Conservation (phyloP, 2,797 vertebrate genomes). For the Sibirionetta formosa region DNA sequence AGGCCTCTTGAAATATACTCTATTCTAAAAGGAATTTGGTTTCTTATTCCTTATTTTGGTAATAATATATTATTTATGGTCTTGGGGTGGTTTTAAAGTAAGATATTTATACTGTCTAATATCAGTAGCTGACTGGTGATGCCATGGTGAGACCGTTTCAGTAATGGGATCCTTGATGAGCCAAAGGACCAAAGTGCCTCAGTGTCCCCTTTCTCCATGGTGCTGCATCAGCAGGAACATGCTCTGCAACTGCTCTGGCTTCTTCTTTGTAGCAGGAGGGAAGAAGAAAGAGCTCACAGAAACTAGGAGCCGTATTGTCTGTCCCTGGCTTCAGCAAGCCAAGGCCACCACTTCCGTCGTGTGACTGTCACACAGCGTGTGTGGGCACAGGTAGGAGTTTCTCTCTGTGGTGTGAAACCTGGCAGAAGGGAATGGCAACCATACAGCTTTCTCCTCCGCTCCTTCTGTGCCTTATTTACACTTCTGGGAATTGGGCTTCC, state of each 20-base stretch:
- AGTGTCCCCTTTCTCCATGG: background rate
- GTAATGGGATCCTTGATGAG: background rate
- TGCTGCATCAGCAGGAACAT: background rate
- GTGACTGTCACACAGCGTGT: background rate
- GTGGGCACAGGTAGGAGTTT: background rate
- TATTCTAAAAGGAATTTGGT: background rate
- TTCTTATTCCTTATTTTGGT: background rate
- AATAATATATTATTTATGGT: background rate
- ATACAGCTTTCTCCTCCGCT: background rate
- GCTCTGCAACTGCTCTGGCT: background rate
- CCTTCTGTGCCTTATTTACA: background rate
- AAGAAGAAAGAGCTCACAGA: background rate
- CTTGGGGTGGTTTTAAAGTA: background rate
- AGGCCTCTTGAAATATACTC: background rate
- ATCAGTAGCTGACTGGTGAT: background rate
- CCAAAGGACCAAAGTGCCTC: background rate
- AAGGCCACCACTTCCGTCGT: background rate
- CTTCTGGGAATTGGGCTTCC: background rate
- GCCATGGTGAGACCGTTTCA: background rate
- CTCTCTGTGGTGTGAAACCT: background rate
- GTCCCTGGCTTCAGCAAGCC: background rate
- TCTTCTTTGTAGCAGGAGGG: background rate
- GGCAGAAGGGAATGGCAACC: background rate
- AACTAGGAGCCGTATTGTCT: background rate
- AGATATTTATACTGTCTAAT: background rate